Base-by-base conservation (phyloP, 2,888 invertebrate species). In the Drosophila subquinaria region DNA sequence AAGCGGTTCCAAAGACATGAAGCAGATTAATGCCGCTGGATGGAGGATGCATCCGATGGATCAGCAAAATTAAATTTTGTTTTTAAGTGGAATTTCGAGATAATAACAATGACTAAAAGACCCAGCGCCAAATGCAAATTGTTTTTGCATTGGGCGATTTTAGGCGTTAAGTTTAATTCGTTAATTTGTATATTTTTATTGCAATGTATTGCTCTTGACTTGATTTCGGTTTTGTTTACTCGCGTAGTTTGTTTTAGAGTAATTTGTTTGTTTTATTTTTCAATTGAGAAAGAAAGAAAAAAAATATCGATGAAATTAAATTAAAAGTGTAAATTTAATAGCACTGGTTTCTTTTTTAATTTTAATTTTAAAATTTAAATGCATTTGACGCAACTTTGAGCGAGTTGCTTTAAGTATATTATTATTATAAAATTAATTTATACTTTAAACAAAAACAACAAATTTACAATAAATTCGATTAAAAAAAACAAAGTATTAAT, bases 11-110 rank as follows among this genome's bases (percentile, higher is more conserved):
- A 85, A 85, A 85, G 84, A 85, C 86, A 45, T 55, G 47, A 62
- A 36, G 53, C 36, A 47, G 38, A 62, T 30, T 38, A 17, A 73
- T 38, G 69, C 76, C 78, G 73, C 65, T 50, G 69, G 64, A 70
- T 48, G 53, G 45, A 40, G 27, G 43, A 63, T 45, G 38, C 38
- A 63, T 64, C 48, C 35, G 43, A 64, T 69, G 61, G 62, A 60
- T 56, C 61, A 76, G 81, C 83, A 88, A 88, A 85, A 85, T 85
- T 81, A 20, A 85, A 88, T 85, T 85, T 84, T 85, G 82, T 81
- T 70, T 78, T 64, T 69, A 69, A 53, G 48, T 36, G 55, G 59
- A 69, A 69, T 68, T 73, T 68, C 51, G 60, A 76, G 68, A 64
- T 43, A 78, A 75, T 43, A 78, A 75, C 42, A n/a, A 64, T 56